These are phyloP conservation scores for Delichon dasypus DNA, from an alignment of 2,797 vertebrate genomes.

Conservation along the genomic window DNA sequence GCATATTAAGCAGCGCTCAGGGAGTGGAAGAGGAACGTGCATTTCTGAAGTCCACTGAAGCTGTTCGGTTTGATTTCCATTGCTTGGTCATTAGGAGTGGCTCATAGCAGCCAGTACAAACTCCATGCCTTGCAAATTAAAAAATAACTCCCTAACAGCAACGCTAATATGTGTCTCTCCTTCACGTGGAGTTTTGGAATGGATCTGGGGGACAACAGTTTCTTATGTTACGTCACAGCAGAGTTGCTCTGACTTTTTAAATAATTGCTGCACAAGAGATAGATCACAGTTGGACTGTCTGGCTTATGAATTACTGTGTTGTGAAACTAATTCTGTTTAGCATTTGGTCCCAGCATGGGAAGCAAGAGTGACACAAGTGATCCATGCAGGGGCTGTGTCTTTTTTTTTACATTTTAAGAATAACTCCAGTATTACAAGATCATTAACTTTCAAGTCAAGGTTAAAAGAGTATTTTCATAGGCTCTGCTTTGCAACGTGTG, in stretches of 20 bases:
- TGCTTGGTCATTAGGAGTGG: neutral
- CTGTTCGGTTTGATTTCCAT: neutral
- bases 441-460: conserved; percentile 37
- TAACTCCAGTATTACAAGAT: neutral
- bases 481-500: neutral
- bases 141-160: neutral
- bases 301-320: conserved; percentile 25
- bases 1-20: neutral
- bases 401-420: neutral
- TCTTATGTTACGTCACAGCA: neutral
- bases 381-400: conserved; percentile 1
- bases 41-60: neutral
- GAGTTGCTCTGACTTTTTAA: conserved; percentile 19
- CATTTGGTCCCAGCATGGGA: conserved; percentile 49
- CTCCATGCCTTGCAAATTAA: neutral
- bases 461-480: neutral
- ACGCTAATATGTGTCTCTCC: neutral
- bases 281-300: conserved; percentile 33
- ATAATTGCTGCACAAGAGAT: neutral
- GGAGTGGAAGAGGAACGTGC: neutral
- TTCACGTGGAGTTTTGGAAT: neutral
- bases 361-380: conserved; percentile 24
- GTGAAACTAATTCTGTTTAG: conserved; percentile 20
- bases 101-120: neutral
- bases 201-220: neutral